phyloP scores from a whole-genome alignment of 2,113 vertebrate genomes.

The Peromyscus polionotus region DNA sequence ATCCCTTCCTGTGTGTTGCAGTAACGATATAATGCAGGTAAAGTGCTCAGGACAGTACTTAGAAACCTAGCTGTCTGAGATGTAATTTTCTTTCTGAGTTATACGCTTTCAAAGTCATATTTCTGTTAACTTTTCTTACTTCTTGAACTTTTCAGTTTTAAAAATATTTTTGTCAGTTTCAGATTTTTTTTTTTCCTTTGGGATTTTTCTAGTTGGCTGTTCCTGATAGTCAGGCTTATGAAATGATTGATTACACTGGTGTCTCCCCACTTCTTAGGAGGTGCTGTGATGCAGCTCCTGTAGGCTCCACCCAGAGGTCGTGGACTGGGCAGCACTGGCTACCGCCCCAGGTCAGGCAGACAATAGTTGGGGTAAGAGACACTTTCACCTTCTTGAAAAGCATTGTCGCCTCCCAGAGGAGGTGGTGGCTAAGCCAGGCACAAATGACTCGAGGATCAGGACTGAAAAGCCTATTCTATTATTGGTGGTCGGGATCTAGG shows the following conservation, averaged over 20 bases:
- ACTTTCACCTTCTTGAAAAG: neutral
- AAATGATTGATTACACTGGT: neutral
- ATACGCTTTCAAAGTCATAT: neutral
- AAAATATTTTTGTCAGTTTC: neutral
- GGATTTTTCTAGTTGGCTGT: neutral
- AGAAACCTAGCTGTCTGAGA: neutral
- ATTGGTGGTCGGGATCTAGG: neutral
- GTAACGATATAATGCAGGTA: neutral
- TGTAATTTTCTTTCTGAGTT: neutral
- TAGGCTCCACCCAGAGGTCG: too few species aligned
- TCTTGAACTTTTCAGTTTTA: slow-evolving; percentile 1
- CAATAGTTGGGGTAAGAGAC: neutral
- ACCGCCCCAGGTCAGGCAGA: neutral
- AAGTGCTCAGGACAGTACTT: neutral
- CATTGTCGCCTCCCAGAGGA: neutral
- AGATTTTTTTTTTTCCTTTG: neutral
- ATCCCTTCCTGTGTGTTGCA: neutral
- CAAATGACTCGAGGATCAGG: neutral
- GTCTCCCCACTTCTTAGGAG: neutral
- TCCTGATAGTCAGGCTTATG: neutral
- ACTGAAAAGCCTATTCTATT: neutral
- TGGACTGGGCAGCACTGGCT: too few species aligned
- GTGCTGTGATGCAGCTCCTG: too few species aligned
- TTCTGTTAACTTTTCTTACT: neutral
- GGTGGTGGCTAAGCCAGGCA: neutral